These are phyloP conservation scores for Chironomus tentans DNA, from an alignment of 2,888 invertebrate species.

Conservation along the genomic window DNA sequence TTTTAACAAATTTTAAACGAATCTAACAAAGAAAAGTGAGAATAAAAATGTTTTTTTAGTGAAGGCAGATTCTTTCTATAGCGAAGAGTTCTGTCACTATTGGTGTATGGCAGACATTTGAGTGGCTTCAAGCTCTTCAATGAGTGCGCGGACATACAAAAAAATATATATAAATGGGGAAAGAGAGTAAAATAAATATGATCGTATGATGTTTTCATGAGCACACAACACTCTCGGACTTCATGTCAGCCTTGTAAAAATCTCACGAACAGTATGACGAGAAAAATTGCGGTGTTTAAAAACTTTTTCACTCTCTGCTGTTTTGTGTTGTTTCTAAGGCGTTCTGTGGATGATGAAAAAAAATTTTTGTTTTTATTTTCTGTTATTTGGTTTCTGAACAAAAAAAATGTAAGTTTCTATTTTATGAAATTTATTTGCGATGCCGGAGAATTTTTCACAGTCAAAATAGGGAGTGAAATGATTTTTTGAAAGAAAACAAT, in stretches of 20 bases:
- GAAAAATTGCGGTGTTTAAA: constrained; percentile 23
- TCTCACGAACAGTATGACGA: constrained; percentile 26
- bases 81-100: too few species aligned
- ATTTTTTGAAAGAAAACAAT: neutral
- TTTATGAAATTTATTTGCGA: too few species aligned
- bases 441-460: too few species aligned
- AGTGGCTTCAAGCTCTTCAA: neutral
- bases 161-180: neutral
- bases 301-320: constrained; percentile 1
- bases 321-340: neutral
- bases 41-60: neutral
- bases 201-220: neutral
- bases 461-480: neutral
- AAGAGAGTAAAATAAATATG: neutral
- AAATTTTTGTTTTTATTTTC: neutral
- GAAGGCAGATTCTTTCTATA: neutral
- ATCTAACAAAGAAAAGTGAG: neutral
- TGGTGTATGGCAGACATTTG: neutral
- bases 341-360: neutral
- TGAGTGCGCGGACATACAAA: neutral
- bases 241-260: neutral
- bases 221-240: neutral
- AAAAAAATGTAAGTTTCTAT: neutral
- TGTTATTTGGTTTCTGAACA: neutral
- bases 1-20: constrained; percentile 8